These are phyloP conservation scores for Sinocyclocheilus grahami DNA, from an alignment of 2,113 vertebrate species.

Conservation along the genomic window DNA sequence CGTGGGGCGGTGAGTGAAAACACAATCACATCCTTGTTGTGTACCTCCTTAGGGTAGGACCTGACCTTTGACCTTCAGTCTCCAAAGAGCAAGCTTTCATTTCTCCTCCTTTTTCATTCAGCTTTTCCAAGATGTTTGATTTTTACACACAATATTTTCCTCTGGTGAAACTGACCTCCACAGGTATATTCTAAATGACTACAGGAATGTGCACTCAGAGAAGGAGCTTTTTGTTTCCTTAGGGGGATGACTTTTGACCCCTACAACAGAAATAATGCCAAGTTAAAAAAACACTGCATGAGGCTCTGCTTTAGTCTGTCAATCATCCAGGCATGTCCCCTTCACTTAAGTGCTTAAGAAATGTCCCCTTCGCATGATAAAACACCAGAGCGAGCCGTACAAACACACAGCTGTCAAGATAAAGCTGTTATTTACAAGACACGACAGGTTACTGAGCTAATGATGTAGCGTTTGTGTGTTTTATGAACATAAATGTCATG, in stretches of 20 bases:
- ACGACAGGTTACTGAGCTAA: constrained; percentile 2
- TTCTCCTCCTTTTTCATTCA: constrained; percentile 14
- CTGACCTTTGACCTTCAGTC: constrained; percentile 54
- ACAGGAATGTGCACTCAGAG: constrained; percentile 31
- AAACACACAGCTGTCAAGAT: constrained; percentile 36
- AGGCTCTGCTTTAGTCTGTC: constrained; percentile 44
- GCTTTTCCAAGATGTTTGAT: not conserved
- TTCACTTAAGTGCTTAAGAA: constrained; percentile 41
- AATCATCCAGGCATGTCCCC: constrained; percentile 52
- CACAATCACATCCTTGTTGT: constrained; percentile 67
- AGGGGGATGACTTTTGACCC: constrained; percentile 50
- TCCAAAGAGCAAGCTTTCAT: constrained; percentile 24
- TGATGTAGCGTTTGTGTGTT: constrained; percentile 1
- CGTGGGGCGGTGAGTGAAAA: constrained; percentile 64
- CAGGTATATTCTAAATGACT: not conserved
- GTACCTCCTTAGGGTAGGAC: constrained; percentile 59
- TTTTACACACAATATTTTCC: not conserved
- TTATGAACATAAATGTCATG: constrained; percentile 10
- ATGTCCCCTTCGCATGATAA: not conserved
- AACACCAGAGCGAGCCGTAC: not conserved
- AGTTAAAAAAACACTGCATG: constrained; percentile 55
- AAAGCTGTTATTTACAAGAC: constrained; percentile 12
- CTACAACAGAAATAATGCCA: constrained; percentile 55
- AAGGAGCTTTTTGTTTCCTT: constrained; percentile 47
- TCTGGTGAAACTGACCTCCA: not conserved